Conservation (phyloP, 2,113 vertebrate genomes). For the Ageneiosus marmoratus region DNA sequence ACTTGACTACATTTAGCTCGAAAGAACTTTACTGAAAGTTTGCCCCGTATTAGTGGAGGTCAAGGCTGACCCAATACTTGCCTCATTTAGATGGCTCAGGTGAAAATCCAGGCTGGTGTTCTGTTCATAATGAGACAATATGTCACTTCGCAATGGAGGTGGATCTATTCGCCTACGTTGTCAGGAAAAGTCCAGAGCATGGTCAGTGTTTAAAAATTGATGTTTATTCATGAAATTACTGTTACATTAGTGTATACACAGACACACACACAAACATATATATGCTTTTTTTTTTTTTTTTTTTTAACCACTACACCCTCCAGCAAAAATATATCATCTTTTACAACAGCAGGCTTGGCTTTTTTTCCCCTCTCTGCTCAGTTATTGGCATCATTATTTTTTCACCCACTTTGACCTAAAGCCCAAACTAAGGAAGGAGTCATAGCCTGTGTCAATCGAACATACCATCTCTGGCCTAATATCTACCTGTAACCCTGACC, state of each 20-base stretch:
- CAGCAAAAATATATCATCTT: not conserved
- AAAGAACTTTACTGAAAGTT: constrained; percentile 29
- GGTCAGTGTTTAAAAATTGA: constrained; percentile 20
- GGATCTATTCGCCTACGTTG: constrained; percentile 18
- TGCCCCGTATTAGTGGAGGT: constrained; percentile 11
- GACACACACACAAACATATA: no score
- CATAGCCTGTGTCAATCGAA: not conserved
- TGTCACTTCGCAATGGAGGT: constrained; percentile 24
- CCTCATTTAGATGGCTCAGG: constrained; percentile 14
- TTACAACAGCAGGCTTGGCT: not conserved
- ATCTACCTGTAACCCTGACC: constrained; percentile 36
- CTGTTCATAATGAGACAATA: constrained; percentile 15
- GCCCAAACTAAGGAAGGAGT: not conserved
- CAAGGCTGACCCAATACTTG: constrained; percentile 40
- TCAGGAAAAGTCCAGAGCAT: constrained; percentile 8
- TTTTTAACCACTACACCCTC: not conserved
- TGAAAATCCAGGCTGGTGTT: not conserved
- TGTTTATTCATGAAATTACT: constrained; percentile 5
- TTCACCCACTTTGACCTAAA: constrained; percentile 8
- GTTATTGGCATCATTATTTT: not conserved
- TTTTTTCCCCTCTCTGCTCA: no score
- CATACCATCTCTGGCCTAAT: not conserved
- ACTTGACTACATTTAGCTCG: constrained; percentile 35
- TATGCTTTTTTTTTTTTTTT: no score
- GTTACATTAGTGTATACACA: not conserved